Base-by-base conservation (phyloP, 1,140 invertebrate species). In the Ceratina japonica region DNA sequence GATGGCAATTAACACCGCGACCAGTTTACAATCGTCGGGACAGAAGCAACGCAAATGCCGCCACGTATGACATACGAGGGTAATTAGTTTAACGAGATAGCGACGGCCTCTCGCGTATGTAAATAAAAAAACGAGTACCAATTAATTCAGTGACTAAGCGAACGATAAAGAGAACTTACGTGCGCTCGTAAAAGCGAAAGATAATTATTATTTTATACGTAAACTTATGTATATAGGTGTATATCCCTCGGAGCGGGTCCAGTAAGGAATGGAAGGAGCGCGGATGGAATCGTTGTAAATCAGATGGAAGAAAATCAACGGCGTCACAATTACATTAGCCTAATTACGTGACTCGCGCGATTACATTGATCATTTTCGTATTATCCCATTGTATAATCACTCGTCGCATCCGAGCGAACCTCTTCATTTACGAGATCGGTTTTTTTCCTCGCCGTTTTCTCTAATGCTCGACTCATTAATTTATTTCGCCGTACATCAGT, bases 311-410 rank as follows among this genome's bases (percentile, higher is more conserved):
- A 1, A 12, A 3, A 22, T 56, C 16, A 0, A 49, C 31, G 10
- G 16, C 20, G 31, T 1, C 31, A 7, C 16, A 13, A 44, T 62
- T 24, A 51, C 56, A 24, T 18, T 77, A 7, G 22, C 10, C 18
- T 27, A 51, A 77, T 69, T 54, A 71, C 16, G 10, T 3, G 44
- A 49, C 10, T 15, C 58, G n/a, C 15, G 18, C n/a, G 49, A 70
- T 52, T 70, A 37, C n/a, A 22, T 68, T 74, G 52, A 64, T 27
- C 49, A 18, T 24, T 1, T 18, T 37, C 3, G 27, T 16, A 44
- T 49, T 49, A 66, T 27, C 10, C 18, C 16, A 5, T 77, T 77
- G 58, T 49, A 70, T 70, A 76, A 76, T 58, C 4, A 31, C 13
- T 44, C 16, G 8, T 16, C 20, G 31, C 0, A 31, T 51, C 18